Evolutionary conservation across 2,797 vertebrate species (phyloP).

Genomic region (Clamator glandarius): DNA sequence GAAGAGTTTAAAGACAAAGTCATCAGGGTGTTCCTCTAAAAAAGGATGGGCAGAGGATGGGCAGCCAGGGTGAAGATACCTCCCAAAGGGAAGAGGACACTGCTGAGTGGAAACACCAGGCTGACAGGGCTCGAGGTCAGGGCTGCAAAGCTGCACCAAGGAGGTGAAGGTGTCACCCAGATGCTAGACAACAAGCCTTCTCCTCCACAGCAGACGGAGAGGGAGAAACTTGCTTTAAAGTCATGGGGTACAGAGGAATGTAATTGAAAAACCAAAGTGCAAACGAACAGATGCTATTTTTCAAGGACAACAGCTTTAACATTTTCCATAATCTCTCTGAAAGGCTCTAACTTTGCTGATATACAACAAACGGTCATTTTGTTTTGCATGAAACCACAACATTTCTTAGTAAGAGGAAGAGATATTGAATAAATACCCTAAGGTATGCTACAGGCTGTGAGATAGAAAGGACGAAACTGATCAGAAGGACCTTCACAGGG

Average conservation of each 20-base stretch:
- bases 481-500: neutral
- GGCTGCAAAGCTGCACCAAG: neutral
- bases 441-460: neutral
- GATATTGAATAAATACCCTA: neutral
- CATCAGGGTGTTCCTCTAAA: accelerated
- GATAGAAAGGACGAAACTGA: neutral
- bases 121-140: neutral
- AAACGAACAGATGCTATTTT: neutral
- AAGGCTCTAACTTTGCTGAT: neutral
- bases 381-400: neutral
- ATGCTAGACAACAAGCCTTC: neutral
- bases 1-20: neutral
- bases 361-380: neutral
- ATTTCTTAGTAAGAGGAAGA: neutral
- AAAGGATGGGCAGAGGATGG: neutral
- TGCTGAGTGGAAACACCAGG: neutral
- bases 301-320: neutral
- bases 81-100: neutral
- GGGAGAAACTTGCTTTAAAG: neutral
- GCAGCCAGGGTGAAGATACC: neutral
- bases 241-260: neutral
- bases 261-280: neutral
- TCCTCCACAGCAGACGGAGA: neutral
- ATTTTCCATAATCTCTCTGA: neutral
- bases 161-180: neutral